Evolutionary conservation across 2,888 invertebrate species (phyloP), one percentile per base, ranked within the genome.

Genomic region (Agrochola lychnidis): DNA sequence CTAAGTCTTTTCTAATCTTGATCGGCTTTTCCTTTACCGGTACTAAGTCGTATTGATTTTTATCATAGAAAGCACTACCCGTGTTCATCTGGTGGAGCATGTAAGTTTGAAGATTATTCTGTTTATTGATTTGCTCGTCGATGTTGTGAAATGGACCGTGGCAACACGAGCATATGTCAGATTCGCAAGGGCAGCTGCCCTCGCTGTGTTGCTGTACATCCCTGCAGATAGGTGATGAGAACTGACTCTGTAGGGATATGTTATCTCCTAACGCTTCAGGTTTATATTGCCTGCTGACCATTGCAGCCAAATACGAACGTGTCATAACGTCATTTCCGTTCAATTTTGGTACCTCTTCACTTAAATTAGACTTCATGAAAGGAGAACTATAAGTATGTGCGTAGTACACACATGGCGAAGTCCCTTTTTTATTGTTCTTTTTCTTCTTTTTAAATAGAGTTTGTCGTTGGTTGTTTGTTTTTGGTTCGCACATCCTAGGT

Each of bases 91-190:
- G 73, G 56, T 86, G 78, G 19, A 83, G 57, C 53, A 83, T 76
- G 71, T 82, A 85, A 16, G 81, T 67, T 42, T 85, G 61, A 77
- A 73, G n/a, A 80, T 70, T 53, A 81, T 81, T 62, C 53, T 81
- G 78, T 81, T 87, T 85, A 56, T 82, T 80, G 42, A 87, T 85
- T 51, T 91, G 90, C 10, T 88, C 78, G 85, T 96, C 96, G 40
- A 95, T 81, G 78, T 96, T 92, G 48, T 93, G 92, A 80, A 93
- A 95, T 45, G 84, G 84, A 10, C 91, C 94, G 45, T 91, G 91
- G 82, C 92, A 95, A 83, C 95, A 94, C 0, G 96, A 95, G 82
- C 93, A 95, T 7, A 92, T 75, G 70, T 95, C 95, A 0, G 94
- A 90, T 56, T 92, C 91, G 64, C 85, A 81, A 40, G 61, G 72